Base-by-base conservation (phyloP, 1,140 invertebrate species). In the Prorops nasuta region DNA sequence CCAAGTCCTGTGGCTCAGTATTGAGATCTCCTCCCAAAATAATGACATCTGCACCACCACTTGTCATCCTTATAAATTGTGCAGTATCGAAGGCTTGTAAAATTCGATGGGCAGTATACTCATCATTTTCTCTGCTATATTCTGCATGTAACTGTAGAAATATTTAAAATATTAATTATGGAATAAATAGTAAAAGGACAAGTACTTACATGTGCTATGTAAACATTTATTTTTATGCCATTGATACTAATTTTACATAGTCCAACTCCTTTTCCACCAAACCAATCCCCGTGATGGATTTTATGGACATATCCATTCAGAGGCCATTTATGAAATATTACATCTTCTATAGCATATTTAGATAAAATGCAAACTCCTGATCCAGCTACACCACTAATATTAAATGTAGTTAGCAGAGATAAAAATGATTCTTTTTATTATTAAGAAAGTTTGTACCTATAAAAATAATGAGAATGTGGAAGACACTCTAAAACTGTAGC, bases 231-330 rank as follows among this genome's bases (percentile, higher is more conserved):
- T 41, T 81, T 79, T 44, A 88, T 77, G 49, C 88, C 84, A 51
- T 85, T 77, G 36, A 85, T 72, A 64, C 80, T 71, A 8, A 96
- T 80, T 62, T 83, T 84, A 63, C 90, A 94, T n/a, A 98, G 72
- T 9, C 93, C 95, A 42, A 98, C 86, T 28, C 94, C 94, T 83
- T 98, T 98, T 6, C 95, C 96, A 42, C 93, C 96, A 79, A 96
- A 98, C 96, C 96, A 98, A 71, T 98, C 96, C 1, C 92, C 96
- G 77, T 98, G 95, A 38, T 94, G 90, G 55, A 98, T 82, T 76
- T 96, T 96, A 72, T 98, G 96, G 43, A 95, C 87, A 68, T 97
- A 98, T 2, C 96, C 96, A 81, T 98, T 98, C n/a, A 98, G 76
- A 21, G 91, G 83, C 87, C 92, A 98, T 49, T 88, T 85, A 74